Evolutionary conservation across 2,888 invertebrate species (phyloP).

Genomic region (Pachycephus smyrnensis): DNA sequence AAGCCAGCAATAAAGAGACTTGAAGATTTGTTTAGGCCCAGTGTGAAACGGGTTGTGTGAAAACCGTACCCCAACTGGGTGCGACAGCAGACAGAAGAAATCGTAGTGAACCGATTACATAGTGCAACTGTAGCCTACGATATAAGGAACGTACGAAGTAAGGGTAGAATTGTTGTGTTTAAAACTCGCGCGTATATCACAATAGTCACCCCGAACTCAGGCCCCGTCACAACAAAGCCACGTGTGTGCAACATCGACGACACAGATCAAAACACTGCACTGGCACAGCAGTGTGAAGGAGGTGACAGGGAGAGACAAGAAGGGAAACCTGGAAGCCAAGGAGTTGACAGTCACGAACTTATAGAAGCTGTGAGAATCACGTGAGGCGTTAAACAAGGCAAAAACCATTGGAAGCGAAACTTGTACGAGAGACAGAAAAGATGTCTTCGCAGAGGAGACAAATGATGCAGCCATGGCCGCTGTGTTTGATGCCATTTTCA

Average conservation of each 20-base stretch:
- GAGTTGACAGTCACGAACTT: background rate
- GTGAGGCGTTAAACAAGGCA: background rate
- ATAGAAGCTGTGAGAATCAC: background rate
- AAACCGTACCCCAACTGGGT: background rate
- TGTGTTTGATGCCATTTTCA: conserved; percentile 54
- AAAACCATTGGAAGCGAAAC: background rate
- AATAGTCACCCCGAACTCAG: background rate
- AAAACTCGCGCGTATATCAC: background rate
- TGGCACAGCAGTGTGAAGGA: conserved; percentile 16
- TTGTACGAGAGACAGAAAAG: background rate
- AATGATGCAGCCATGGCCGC: conserved; percentile 65
- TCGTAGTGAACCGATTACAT: background rate
- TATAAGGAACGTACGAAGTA: background rate
- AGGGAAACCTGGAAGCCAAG: background rate
- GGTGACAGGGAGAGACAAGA: conserved; percentile 22
- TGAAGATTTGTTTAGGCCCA: background rate
- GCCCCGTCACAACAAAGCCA: conserved; percentile 37
- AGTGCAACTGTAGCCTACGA: background rate
- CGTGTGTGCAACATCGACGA: conserved; percentile 36
- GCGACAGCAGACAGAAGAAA: background rate
- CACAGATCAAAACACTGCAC: background rate
- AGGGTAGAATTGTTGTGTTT: background rate
- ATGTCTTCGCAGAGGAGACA: conserved; percentile 39
- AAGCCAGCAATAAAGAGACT: background rate
- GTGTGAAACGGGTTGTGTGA: background rate